Evolutionary conservation across 1,140 invertebrate species (phyloP).

Genomic region (Fragariocoptes setiger): DNA sequence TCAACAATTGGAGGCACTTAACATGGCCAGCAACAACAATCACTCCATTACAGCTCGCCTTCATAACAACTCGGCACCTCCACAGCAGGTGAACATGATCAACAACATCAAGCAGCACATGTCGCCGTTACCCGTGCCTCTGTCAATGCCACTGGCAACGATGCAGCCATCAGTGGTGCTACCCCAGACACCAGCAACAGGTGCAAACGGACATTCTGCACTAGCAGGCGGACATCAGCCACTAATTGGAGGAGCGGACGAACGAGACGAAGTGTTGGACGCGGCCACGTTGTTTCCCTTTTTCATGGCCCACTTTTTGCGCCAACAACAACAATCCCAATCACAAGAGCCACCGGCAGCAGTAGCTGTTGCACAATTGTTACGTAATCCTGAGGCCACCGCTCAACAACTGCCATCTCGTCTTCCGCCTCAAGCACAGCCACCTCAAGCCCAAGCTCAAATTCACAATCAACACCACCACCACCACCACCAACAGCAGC

Average conservation of each 20-base stretch:
- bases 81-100: too few species aligned
- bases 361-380: not conserved
- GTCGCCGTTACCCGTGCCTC: too few species aligned
- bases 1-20: too few species aligned
- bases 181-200: not conserved
- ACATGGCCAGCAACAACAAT: too few species aligned
- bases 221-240: not conserved
- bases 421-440: not conserved
- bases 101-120: too few species aligned
- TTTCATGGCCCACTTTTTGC: too few species aligned
- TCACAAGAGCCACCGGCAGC: not conserved
- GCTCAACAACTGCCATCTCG: not conserved
- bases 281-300: too few species aligned
- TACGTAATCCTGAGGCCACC: not conserved
- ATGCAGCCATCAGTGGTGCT: too few species aligned
- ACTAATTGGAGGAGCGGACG: not conserved
- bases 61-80: too few species aligned
- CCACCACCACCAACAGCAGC: conserved; percentile 4
- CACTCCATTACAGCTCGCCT: too few species aligned
- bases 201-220: not conserved
- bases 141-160: too few species aligned
- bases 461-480: not conserved
- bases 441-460: not conserved
- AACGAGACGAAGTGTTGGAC: too few species aligned
- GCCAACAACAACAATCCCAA: not conserved